Evolutionary conservation across 2,888 invertebrate species (phyloP).

Genomic region (Miltochrista miniata): DNA sequence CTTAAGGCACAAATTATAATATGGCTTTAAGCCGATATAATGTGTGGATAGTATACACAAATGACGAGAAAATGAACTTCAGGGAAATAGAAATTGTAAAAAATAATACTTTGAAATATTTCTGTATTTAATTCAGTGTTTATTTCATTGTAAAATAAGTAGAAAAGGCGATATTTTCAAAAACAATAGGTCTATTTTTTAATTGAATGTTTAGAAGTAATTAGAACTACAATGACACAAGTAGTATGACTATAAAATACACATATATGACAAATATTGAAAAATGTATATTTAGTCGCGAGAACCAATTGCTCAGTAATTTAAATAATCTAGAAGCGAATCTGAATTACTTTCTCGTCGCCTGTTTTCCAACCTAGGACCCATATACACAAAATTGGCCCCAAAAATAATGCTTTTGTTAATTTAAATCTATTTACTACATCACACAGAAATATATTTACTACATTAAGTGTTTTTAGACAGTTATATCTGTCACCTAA

Average conservation of each 20-base stretch:
- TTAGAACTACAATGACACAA: too few relatives aligned
- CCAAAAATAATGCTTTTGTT: conserved; percentile 59
- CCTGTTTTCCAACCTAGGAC: conserved; percentile 50
- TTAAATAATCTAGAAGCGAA: too few relatives aligned
- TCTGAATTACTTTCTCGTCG: neutral
- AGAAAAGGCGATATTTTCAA: neutral
- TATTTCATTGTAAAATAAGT: too few relatives aligned
- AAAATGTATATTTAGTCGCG: neutral
- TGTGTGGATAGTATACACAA: conserved; percentile 12
- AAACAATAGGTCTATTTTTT: too few relatives aligned
- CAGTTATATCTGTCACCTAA: neutral
- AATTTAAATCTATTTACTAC: conserved; percentile 31
- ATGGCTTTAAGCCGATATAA: conserved; percentile 62
- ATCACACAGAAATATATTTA: conserved; percentile 35
- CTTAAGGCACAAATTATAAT: conserved; percentile 75
- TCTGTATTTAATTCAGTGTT: too few relatives aligned
- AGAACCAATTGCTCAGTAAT: too few relatives aligned
- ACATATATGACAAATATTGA: too few relatives aligned
- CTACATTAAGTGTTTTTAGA: neutral
- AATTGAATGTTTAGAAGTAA: too few relatives aligned
- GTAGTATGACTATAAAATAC: too few relatives aligned
- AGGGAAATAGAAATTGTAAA: too few relatives aligned
- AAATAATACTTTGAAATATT: too few relatives aligned
- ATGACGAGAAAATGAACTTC: neutral
- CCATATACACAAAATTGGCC: conserved; percentile 68